phyloP scores from a whole-genome alignment of 2,797 vertebrate genomes.

The Sebastes trivittatus region DNA sequence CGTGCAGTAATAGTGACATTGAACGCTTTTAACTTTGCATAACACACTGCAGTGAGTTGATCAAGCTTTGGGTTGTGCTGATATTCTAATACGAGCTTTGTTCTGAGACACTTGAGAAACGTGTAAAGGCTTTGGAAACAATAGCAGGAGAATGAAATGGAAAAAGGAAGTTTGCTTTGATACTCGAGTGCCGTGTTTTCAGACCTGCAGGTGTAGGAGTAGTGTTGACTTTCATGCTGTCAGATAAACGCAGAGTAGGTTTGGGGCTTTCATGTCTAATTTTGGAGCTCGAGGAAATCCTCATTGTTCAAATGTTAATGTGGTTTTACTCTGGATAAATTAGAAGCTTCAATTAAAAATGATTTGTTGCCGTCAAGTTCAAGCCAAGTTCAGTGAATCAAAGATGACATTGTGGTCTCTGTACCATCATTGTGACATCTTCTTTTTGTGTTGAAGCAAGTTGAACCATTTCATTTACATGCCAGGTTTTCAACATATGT shows the following conservation, averaged over 20 bases:
- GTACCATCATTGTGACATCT: too few species aligned
- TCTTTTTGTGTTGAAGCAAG: too few species aligned
- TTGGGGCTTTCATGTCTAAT: conserved; percentile 24
- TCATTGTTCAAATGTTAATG: neutral
- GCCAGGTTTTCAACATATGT: too few species aligned
- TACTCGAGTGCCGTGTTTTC: neutral
- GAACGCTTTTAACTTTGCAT: conserved; percentile 35
- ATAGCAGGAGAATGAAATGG: conserved; percentile 22
- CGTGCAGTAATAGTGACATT: conserved; percentile 8
- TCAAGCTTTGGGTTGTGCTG: conserved; percentile 13
- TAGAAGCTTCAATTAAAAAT: neutral
- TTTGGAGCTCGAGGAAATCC: conserved; percentile 8
- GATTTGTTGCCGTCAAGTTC: too few species aligned
- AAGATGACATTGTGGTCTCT: too few species aligned
- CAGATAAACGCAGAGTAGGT: neutral
- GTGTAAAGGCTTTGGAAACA: conserved; percentile 23
- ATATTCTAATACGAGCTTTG: conserved; percentile 36
- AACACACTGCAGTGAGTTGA: conserved; percentile 10
- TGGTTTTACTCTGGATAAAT: neutral
- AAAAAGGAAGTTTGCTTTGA: conserved; percentile 21
- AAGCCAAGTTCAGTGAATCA: too few species aligned
- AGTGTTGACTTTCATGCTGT: conserved; percentile 11
- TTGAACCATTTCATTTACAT: too few species aligned
- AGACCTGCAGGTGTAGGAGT: neutral
- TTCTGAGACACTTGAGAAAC: conserved; percentile 16